Base-by-base conservation (phyloP, 2,797 vertebrate genomes). In the Rhyacichthys aspro region DNA sequence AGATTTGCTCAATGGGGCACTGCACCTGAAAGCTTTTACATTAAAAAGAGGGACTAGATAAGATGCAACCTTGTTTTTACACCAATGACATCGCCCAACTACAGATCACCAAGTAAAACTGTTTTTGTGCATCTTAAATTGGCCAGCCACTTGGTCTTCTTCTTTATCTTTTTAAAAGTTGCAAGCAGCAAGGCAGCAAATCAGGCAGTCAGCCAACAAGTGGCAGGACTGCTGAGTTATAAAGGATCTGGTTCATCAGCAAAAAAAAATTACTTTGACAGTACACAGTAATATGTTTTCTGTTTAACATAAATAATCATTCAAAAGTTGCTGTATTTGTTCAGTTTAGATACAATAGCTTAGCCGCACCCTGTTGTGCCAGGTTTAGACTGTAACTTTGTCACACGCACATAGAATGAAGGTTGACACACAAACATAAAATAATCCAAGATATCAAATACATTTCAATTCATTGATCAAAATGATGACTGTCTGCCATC, bases 11-110 rank as follows among this genome's bases (percentile, higher is more conserved):
- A n/a, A 79, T 74, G 79, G 76, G 63, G 50, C 8, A 42, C 70
- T 45, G 78, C 87, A 91, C 87, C 84, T 90, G 86, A 86, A 84
- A 88, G 85, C 82, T 88, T 82, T 91, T 86, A 90, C 52, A 38
- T 63, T 41, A 44, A 79, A 68, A 56, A 84, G 54, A 77, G 70
- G 55, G 67, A 75, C 70, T 77, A 84, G 87, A 90, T 88, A 85
- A 89, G 85, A 76, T 56, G 67, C 56, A 59, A 74, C 45, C 16
- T 63, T 63, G 32, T 55, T 62, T 63, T 43, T 15, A 55, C 36
- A 44, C 43, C 16, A 18, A 43, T 14, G 2, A 12, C 19, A 19
- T 16, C 8, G 28, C 41, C 42, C 39, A 14, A 9, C 18, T 11
- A 15, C 19, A n/a, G 15, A 55, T 61, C 37, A 23, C 41, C 47